phyloP scores from a whole-genome alignment of 2,888 invertebrate species.

The Cheilosia pagana region DNA sequence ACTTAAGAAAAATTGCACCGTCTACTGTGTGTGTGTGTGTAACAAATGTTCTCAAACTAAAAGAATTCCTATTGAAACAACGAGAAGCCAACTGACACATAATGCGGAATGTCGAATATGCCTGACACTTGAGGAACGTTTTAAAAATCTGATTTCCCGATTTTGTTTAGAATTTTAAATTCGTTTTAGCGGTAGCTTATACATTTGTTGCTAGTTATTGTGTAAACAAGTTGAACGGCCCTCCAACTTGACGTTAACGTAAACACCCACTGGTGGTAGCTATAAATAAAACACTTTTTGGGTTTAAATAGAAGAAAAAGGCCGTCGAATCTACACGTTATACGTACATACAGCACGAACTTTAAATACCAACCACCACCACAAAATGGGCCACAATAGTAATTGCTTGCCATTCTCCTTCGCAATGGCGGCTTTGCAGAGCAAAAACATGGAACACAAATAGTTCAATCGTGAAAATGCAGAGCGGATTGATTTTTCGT shows the following conservation, averaged over 20 bases:
- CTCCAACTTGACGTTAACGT: slow-evolving; percentile 31
- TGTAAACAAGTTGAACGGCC: slow-evolving; percentile 55
- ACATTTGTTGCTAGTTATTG: not conserved
- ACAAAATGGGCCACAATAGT: slow-evolving; percentile 22
- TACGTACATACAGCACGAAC: slow-evolving; percentile 32
- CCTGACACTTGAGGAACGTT: slow-evolving; percentile 2
- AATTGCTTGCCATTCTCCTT: slow-evolving; percentile 50
- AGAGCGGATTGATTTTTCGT: slow-evolving; percentile 48
- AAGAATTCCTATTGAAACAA: slow-evolving; percentile 30
- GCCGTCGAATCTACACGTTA: not conserved
- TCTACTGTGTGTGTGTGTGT: slow-evolving; percentile 33
- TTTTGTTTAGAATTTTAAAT: slow-evolving; percentile 51
- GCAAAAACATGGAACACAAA: slow-evolving; percentile 40
- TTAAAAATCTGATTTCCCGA: slow-evolving; percentile 57
- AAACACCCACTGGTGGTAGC: slow-evolving; percentile 15
- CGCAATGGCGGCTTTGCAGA: not conserved
- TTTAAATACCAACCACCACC: slow-evolving; percentile 27
- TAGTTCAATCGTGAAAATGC: slow-evolving; percentile 57
- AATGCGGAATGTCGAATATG: slow-evolving; percentile 14
- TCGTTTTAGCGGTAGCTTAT: not conserved
- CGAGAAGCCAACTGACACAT: slow-evolving; percentile 6
- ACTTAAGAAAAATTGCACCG: slow-evolving; percentile 35
- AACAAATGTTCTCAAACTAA: slow-evolving; percentile 14
- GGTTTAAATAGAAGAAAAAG: slow-evolving; percentile 12
- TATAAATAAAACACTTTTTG: slow-evolving; percentile 38